Base-by-base conservation (phyloP, 2,113 vertebrate species). In the Thomomys bottae region DNA sequence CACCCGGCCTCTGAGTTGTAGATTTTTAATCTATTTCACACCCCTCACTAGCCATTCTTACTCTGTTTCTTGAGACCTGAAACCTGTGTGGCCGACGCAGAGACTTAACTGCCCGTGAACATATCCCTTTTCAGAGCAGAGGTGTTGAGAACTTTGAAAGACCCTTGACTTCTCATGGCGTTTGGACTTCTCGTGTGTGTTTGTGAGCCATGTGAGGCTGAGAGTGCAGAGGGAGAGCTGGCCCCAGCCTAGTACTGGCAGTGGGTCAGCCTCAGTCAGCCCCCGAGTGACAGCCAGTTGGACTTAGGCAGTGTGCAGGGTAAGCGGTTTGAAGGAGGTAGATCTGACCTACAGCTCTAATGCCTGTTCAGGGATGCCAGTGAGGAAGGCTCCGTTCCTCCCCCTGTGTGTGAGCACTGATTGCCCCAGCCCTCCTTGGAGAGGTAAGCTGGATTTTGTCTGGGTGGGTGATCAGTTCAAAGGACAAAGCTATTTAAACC, bases 311-410 rank as follows among this genome's bases (percentile, higher is more conserved):
- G 59, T 61, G 32, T 49, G 6, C 28, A 18, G 59, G 21, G 38
- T 17, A 20, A 15, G 6, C 3, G 26, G 26, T 9, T 11, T 3
- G 34, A 12, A 42, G 15, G 38, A 34, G 17, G 8, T 17, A 4
- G 54, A 32, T 28, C 20, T 61, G 68, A 6, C 6, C 0, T 5
- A 0, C 0, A 2, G 24, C 12, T 18, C 1, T 1, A 21, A 0
- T 7, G 21, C 28, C 6, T 24, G 1, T 5, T 17, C 0, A 6
- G 63, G 20, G 2, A 5, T 54, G 17, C 11, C 68, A 0, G 2
- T 24, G 63, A 6, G 28, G 38, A 32, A 36, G 7, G 5, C 42
- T 73, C 2, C 26, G 14, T 24, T 57, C 49, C 54, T 21, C 8
- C 28, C 4, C 0, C 21, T 12, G 40, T 42, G 21, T 23, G 45